Base-by-base conservation (phyloP, 2,888 invertebrate genomes). In the Lochmaea crataegi region DNA sequence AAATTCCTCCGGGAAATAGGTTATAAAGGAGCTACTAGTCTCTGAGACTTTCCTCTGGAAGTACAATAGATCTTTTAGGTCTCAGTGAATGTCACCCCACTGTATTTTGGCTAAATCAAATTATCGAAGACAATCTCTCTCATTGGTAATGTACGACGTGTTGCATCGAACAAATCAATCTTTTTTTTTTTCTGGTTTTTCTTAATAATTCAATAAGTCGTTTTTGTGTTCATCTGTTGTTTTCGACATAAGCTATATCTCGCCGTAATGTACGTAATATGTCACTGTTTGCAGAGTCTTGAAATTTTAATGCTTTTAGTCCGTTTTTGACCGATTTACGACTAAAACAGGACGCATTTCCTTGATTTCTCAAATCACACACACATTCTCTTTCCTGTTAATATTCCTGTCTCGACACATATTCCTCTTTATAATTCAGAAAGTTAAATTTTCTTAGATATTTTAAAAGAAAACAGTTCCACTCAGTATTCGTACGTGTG, bases 401-500 rank as follows among this genome's bases (percentile, higher is more conserved):
- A 51, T 51, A 51, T 51, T 16, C 51, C n/a, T n/a, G n/a, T 51
- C 51, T 51, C 51, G 51, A 51, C n/a, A 14, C n/a, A 38, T 45
- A n/a, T 51, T n/a, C 48, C 11, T 48, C 2, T 48, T 6, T 48
- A 48, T n/a, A 48, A 14, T 48, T 48, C 16, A 48, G 16, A n/a
- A 48, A 48, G 48, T n/a, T n/a, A n/a, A n/a, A n/a, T n/a, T n/a
- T n/a, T n/a, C n/a, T n/a, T n/a, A n/a, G n/a, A n/a, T n/a, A n/a
- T n/a, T n/a, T n/a, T n/a, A n/a, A n/a, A n/a, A n/a, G n/a, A n/a
- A n/a, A n/a, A n/a, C 11, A 0, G 11, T 48, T 14, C 10, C 53
- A 53, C 53, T 18, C 53, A 53, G 53, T 53, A 53, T 53, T 18
- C 53, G 18, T 16, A 16, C 10, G 61, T 63, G 61, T 63, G 42